phyloP scores from a whole-genome alignment of 23 tunicate species.

The Trididemnum miniatum region DNA sequence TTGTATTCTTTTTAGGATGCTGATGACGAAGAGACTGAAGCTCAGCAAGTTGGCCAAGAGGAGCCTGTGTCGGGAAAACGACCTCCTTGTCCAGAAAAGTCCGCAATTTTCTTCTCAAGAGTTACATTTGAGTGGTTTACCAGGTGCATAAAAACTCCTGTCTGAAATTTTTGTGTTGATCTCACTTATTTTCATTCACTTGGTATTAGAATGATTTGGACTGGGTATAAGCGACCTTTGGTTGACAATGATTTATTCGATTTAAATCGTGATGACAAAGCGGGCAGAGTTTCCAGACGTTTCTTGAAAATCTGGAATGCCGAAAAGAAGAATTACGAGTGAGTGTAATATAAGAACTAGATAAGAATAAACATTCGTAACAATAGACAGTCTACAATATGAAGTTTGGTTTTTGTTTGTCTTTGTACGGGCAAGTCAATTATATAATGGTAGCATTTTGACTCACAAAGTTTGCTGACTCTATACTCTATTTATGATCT shows the following conservation, averaged over 20 bases:
- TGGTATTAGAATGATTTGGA: background rate
- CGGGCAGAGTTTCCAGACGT: conserved; percentile 31
- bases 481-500: no score
- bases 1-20: conserved; percentile 30
- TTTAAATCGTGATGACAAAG: conserved; percentile 35
- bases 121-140: conserved; percentile 38
- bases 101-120: conserved; percentile 13
- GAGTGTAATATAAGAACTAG: no score
- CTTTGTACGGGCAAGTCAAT: no score
- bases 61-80: background rate
- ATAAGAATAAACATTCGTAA: no score
- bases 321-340: conserved; percentile 17
- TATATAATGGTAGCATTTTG: no score
- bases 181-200: no score
- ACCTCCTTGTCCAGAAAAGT: conserved; percentile 26
- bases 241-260: conserved; percentile 32
- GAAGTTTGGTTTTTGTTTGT: no score
- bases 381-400: no score
- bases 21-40: conserved; percentile 23
- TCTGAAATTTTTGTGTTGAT: no score
- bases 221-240: conserved; percentile 34
- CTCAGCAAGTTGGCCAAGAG: background rate
- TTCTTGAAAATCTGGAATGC: conserved; percentile 27
- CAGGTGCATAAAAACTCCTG: no score
- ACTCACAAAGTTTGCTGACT: no score